phyloP scores from a whole-genome alignment of 1,140 invertebrate species.

The Antheraea pernyi region DNA sequence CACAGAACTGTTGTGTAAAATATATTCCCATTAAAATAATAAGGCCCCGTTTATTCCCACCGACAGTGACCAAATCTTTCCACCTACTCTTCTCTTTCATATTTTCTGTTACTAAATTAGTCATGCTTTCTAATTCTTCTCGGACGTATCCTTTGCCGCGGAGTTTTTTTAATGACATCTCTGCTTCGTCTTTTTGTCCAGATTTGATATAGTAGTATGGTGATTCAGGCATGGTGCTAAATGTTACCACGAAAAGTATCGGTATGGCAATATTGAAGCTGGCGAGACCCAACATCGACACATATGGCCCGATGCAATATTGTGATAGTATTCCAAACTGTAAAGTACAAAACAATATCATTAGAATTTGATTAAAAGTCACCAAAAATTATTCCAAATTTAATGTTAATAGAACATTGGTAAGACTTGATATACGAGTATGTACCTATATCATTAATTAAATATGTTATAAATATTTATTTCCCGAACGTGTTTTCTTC shows the following conservation, averaged over 20 bases:
- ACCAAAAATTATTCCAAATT: too few relatives aligned
- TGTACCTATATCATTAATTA: too few relatives aligned
- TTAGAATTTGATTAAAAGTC: not conserved
- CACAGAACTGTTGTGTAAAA: conserved; percentile 87
- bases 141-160: conserved; percentile 81
- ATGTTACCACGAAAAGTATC: conserved; percentile 81
- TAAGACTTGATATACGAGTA: too few relatives aligned
- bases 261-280: conserved; percentile 80
- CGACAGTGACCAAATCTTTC: conserved; percentile 79
- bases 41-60: conserved; percentile 83
- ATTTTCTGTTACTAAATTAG: conserved; percentile 80
- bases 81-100: conserved; percentile 79
- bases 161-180: conserved; percentile 81
- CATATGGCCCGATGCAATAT: conserved; percentile 83
- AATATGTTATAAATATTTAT: too few relatives aligned
- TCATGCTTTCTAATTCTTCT: conserved; percentile 82
- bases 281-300: conserved; percentile 80
- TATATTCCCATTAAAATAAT: conserved; percentile 83
- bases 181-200: conserved; percentile 81
- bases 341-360: conserved; percentile 33
- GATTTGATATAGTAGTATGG: conserved; percentile 85
- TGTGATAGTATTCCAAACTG: conserved; percentile 85
- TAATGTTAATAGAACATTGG: too few relatives aligned
- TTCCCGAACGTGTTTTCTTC: too few relatives aligned
- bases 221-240: conserved; percentile 88